Evolutionary conservation across 2,888 invertebrate genomes (phyloP).

Genomic region (Meteorus cinctellus): DNA sequence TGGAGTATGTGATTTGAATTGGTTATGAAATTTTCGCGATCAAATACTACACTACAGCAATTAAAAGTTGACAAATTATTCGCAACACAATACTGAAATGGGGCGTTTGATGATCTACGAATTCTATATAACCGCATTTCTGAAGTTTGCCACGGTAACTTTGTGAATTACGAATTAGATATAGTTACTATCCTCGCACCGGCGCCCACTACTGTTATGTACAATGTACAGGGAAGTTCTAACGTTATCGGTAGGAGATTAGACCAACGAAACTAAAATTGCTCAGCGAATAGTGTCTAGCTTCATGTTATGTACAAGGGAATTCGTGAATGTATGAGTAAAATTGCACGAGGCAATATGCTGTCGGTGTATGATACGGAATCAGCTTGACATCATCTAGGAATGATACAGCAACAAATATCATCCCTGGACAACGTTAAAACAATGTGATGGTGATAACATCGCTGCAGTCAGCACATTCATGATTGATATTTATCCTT

Average conservation of each 20-base stretch:
- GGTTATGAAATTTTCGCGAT: not conserved
- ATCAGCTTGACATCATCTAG: not conserved
- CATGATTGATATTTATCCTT: too few relatives aligned
- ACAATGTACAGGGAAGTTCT: conserved; percentile 16
- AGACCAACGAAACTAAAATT: conserved; percentile 22
- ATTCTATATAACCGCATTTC: conserved; percentile 20
- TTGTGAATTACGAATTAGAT: conserved; percentile 21
- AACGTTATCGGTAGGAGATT: conserved; percentile 37
- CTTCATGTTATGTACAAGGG: not conserved
- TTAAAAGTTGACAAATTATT: conserved; percentile 8
- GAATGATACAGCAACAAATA: not conserved
- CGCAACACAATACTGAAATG: not conserved
- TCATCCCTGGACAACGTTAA: not conserved
- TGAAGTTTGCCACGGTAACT: conserved; percentile 22
- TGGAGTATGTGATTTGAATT: not conserved
- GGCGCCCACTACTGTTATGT: not conserved
- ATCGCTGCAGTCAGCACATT: too few relatives aligned
- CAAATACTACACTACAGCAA: not conserved
- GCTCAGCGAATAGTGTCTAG: not conserved
- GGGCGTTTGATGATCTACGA: conserved; percentile 16
- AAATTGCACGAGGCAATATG: not conserved
- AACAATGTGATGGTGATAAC: too few relatives aligned
- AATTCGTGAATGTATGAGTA: not conserved
- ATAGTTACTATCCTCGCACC: conserved; percentile 11
- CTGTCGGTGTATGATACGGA: not conserved